Evolutionary conservation across 2,888 invertebrate species (phyloP), one percentile per base, ranked within the genome.

Genomic region (Boloria selene): DNA sequence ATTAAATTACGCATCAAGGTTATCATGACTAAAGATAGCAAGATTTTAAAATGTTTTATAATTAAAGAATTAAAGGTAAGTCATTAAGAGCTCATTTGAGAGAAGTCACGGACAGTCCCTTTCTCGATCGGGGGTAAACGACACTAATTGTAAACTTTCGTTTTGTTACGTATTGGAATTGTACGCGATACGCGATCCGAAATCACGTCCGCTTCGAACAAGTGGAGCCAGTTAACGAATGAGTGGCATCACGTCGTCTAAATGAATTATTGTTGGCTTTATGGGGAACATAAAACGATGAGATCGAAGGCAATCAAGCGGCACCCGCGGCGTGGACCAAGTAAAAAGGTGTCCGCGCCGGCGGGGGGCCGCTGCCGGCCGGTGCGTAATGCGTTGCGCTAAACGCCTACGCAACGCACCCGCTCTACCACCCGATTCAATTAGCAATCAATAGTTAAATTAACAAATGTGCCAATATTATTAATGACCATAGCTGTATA

Each of bases 191-290:
- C 65, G 64, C 67, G 64, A 59, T 64, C 72, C 71, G 77, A 79
- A 82, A 84, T 81, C 83, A 83, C 83, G 82, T 83, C 80, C 72
- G 61, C 72, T 67, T 47, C 76, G 75, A 77, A 82, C 83, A 79
- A 84, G 81, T 81, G 79, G 84, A 80, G 82, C 86, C 83, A 86
- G 90, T 90, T 88, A 90, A 86, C 88, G 85, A 90, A 82, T 89
- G 88, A 90, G 89, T 90, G 90, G 90, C 91, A 84, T 90, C 91
- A 91, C 90, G 90, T 91, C 86, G 86, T 87, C 89, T 90, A 91
- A 90, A 92, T 92, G 91, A 91, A 90, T 91, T 88, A 91, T 91
- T 90, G 90, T 90, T 88, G 90, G 90, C 88, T 90, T 92, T 91
- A 90, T 90, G 88, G 83, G 82, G 88, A 86, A 86, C 85, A 89